Evolutionary conservation across 2,888 invertebrate species (phyloP).

Genomic region (Hirtodrosophila duncani): DNA sequence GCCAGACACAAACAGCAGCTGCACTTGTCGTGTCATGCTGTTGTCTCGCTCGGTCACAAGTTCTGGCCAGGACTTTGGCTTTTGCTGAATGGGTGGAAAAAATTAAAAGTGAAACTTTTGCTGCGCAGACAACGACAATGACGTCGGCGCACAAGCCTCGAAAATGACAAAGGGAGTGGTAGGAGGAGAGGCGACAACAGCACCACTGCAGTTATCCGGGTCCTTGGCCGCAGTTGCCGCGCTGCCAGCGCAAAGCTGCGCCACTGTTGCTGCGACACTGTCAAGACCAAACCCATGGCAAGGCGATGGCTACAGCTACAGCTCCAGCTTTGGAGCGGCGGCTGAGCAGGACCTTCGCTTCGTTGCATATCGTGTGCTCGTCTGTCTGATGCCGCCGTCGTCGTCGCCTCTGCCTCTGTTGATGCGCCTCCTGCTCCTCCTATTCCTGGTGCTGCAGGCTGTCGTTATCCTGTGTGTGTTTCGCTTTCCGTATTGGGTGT

Average conservation of each 20-base stretch:
- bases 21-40: slow-evolving; percentile 22
- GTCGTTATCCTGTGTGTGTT: slow-evolving; percentile 67
- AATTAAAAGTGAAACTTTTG: slow-evolving; percentile 78
- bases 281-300: slow-evolving; percentile 70
- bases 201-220: slow-evolving; percentile 43
- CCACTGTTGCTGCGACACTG: slow-evolving; percentile 45
- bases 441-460: too few relatives aligned
- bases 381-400: slow-evolving; percentile 6
- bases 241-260: slow-evolving; percentile 30
- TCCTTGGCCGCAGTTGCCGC: slow-evolving; percentile 72
- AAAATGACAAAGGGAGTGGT: too few relatives aligned
- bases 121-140: slow-evolving; percentile 47
- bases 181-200: slow-evolving; percentile 15
- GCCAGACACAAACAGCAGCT: slow-evolving; percentile 59
- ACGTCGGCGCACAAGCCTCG: slow-evolving; percentile 60
- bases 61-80: slow-evolving; percentile 21
- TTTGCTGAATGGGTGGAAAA: slow-evolving; percentile 70
- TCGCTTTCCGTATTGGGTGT: slow-evolving; percentile 77
- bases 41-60: slow-evolving; percentile 54
- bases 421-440: slow-evolving; percentile 39
- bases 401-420: slow-evolving; percentile 8
- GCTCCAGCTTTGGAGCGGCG: slow-evolving; percentile 21
- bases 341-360: slow-evolving; percentile 57
- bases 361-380: slow-evolving; percentile 25
- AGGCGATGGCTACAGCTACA: slow-evolving; percentile 3